phyloP scores from a whole-genome alignment of 2,797 vertebrate genomes.

The Falco rusticolus region DNA sequence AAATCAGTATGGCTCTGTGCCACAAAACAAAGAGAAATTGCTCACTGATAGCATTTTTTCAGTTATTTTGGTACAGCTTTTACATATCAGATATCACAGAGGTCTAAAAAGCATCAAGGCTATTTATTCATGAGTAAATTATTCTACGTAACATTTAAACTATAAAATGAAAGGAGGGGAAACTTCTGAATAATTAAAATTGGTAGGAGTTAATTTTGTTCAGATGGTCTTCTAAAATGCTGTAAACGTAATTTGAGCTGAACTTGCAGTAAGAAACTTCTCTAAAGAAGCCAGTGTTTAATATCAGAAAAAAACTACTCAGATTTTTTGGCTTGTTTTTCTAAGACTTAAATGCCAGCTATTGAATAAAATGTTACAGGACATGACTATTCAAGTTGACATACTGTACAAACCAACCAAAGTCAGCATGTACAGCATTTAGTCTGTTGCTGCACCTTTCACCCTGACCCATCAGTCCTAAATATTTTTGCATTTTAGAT shows the following conservation, averaged over 20 bases:
- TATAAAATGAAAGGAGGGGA: not conserved
- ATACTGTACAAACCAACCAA: not conserved
- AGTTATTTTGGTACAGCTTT: not conserved
- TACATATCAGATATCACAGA: not conserved
- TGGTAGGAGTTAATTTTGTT: conserved; percentile 17
- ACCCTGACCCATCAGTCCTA: not conserved
- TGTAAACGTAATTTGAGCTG: not conserved
- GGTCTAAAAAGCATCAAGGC: not conserved
- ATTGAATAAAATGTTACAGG: not conserved
- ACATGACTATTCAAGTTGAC: conserved; percentile 27
- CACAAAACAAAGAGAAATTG: not conserved
- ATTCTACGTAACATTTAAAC: conserved; percentile 11
- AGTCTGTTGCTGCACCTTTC: not conserved
- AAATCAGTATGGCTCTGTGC: not conserved
- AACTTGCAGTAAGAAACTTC: not conserved
- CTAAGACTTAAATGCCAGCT: conserved; percentile 12
- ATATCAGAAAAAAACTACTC: not conserved
- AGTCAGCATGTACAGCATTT: conserved; percentile 9
- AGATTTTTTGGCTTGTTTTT: conserved; percentile 21
- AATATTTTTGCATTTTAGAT: conserved; percentile 12
- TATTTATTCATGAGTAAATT: conserved; percentile 23
- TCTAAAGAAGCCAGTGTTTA: not conserved
- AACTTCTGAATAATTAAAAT: conserved; percentile 3
- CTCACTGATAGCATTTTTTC: not conserved
- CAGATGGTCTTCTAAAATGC: not conserved